phyloP scores from a whole-genome alignment of 2,113 vertebrate genomes.

The Eublepharis macularius region DNA sequence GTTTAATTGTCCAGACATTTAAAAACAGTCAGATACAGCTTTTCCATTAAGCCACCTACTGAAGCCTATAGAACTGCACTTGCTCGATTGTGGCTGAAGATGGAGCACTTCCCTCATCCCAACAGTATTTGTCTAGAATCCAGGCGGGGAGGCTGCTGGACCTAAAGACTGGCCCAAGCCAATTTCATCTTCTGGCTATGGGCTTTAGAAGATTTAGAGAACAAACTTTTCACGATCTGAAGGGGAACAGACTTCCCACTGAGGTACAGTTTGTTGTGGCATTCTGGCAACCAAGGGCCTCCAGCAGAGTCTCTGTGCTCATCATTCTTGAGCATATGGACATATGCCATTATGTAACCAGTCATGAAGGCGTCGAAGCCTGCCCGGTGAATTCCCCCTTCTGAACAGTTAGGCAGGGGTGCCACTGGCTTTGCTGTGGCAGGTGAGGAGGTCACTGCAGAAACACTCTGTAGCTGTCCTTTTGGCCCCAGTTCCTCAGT shows the following conservation, averaged over 20 bases:
- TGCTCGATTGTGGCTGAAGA: not conserved
- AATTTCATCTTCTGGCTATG: conserved; percentile 90
- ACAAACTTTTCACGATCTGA: conserved; percentile 91
- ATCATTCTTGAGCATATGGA: conserved; percentile 70
- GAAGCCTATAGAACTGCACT: not conserved
- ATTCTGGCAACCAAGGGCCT: conserved; percentile 76
- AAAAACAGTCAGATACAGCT: conserved; percentile 18
- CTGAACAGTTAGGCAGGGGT: not conserved
- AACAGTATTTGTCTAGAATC: not conserved
- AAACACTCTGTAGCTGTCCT: not conserved
- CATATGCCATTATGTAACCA: conserved; percentile 89
- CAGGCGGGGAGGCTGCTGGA: too few species aligned
- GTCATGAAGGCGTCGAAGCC: conserved; percentile 99
- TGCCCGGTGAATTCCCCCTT: conserved; percentile 84
- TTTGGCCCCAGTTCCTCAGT: fast-evolving
- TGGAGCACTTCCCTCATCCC: not conserved
- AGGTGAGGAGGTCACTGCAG: not conserved
- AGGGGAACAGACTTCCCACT: conserved; percentile 93
- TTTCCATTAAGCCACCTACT: not conserved
- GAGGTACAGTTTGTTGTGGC: conserved; percentile 94
- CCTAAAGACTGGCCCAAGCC: conserved; percentile 76
- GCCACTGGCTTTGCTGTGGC: conserved; percentile 15
- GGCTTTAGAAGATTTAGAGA: conserved; percentile 91
- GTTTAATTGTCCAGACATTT: conserved; percentile 48
- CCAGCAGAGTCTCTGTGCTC: conserved; percentile 1